These are phyloP conservation scores for Anabas testudineus DNA, from an alignment of 2,797 vertebrate species.

Conservation along the genomic window DNA sequence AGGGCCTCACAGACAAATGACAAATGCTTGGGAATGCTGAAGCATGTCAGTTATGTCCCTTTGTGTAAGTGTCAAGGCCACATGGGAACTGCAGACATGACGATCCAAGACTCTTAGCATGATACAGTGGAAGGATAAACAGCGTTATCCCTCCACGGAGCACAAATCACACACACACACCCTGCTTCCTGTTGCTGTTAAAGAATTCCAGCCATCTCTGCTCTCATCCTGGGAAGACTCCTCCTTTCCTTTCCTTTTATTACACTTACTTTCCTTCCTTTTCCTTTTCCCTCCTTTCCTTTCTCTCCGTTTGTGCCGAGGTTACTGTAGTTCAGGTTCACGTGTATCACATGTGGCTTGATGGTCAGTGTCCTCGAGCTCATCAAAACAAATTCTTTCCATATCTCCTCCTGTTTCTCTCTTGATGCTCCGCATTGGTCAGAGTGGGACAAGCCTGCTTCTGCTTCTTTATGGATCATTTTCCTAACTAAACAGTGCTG, in stretches of 20 bases:
- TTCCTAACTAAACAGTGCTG: slow-evolving; percentile 58
- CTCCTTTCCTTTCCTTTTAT: slow-evolving; percentile 53
- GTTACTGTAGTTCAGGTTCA: slow-evolving; percentile 51
- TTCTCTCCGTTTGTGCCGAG: slow-evolving; percentile 10
- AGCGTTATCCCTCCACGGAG: neutral
- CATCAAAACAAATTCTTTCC: slow-evolving; percentile 64
- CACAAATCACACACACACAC: slow-evolving; percentile 19
- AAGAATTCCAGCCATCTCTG: slow-evolving; percentile 59
- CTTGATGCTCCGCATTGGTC: slow-evolving; percentile 30
- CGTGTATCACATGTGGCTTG: slow-evolving; percentile 10
- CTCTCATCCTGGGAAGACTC: slow-evolving; percentile 65
- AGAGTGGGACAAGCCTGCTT: slow-evolving; percentile 19
- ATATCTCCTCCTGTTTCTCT: slow-evolving; percentile 57
- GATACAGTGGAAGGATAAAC: neutral
- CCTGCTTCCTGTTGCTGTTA: slow-evolving; percentile 66
- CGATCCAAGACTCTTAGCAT: neutral
- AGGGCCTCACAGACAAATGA: neutral
- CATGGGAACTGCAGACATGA: slow-evolving; percentile 1
- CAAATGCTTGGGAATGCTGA: neutral
- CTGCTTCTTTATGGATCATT: slow-evolving; percentile 53
- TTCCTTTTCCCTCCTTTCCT: slow-evolving; percentile 13
- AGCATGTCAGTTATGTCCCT: slow-evolving; percentile 16
- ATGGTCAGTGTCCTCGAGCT: slow-evolving; percentile 43
- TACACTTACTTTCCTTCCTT: neutral
- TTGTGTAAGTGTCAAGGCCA: neutral